These are phyloP conservation scores for Talpa occidentalis DNA, from an alignment of 2,113 vertebrate genomes.

Conservation along the genomic window DNA sequence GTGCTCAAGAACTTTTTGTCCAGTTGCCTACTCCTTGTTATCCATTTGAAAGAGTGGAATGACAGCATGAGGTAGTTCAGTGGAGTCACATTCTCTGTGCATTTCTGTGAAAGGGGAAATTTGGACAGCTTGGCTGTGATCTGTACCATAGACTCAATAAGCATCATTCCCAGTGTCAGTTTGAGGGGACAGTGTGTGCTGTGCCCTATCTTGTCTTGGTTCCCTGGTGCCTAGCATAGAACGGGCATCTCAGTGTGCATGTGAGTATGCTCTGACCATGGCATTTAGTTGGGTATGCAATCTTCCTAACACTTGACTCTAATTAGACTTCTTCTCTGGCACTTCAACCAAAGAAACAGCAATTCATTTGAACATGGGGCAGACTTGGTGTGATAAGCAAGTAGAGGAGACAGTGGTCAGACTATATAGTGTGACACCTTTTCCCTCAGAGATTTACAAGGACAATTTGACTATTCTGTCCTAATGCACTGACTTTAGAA, in stretches of 20 bases:
- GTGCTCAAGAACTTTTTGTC: background rate
- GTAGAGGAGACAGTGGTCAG: background rate
- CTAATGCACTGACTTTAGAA: background rate
- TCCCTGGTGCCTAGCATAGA: background rate
- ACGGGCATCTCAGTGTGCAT: background rate
- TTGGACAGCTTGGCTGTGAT: background rate
- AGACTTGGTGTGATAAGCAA: background rate
- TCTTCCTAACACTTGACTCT: background rate
- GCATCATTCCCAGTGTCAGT: background rate
- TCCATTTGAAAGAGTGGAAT: background rate
- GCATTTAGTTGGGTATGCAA: background rate
- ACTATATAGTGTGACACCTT: background rate
- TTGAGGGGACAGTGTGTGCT: background rate
- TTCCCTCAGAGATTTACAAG: background rate
- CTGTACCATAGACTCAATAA: background rate
- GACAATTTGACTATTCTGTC: background rate
- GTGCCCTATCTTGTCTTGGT: background rate
- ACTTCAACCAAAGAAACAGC: background rate
- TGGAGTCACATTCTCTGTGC: background rate
- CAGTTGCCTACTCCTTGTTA: background rate
- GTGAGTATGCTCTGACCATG: too few species aligned
- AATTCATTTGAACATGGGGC: background rate
- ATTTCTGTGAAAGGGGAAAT: background rate
- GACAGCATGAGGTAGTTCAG: background rate
- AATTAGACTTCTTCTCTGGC: background rate